These are phyloP conservation scores for Micromys minutus DNA, from an alignment of 2,113 vertebrate species.

Conservation along the genomic window DNA sequence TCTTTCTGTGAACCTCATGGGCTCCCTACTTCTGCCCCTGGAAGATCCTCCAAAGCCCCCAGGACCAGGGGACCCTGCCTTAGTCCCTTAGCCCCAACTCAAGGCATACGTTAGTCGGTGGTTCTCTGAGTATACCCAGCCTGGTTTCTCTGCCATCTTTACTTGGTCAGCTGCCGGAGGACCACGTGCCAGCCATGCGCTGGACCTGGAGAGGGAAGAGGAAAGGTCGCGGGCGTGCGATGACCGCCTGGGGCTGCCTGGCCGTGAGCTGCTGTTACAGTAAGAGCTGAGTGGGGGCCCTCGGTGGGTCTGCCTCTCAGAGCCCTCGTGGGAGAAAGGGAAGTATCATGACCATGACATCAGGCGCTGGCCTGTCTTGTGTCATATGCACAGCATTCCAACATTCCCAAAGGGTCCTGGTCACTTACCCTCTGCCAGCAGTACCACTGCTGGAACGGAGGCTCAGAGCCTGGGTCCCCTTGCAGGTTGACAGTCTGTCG, in stretches of 20 bases:
- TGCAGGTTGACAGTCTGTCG: fast-evolving
- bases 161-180: slow-evolving; percentile 77
- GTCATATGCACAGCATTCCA: fast-evolving
- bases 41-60: neutral
- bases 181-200: slow-evolving; percentile 86
- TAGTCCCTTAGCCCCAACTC: fast-evolving
- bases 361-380: neutral
- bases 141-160: fast-evolving
- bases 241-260: slow-evolving; percentile 91
- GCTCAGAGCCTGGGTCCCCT: neutral
- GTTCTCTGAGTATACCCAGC: neutral
- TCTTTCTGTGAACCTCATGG: fast-evolving
- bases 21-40: neutral
- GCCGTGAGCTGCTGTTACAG: slow-evolving; percentile 93
- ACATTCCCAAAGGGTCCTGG: neutral
- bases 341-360: neutral
- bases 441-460: too few relatives aligned
- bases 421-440: fast-evolving
- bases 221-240: slow-evolving; percentile 92
- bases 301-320: fast-evolving
- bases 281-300: slow-evolving; percentile 71
- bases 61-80: neutral
- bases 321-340: fast-evolving
- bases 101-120: fast-evolving
- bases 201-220: slow-evolving; percentile 91